These are phyloP conservation scores for Marronus borbonicus DNA, from an alignment of 2,888 invertebrate species.

Conservation along the genomic window DNA sequence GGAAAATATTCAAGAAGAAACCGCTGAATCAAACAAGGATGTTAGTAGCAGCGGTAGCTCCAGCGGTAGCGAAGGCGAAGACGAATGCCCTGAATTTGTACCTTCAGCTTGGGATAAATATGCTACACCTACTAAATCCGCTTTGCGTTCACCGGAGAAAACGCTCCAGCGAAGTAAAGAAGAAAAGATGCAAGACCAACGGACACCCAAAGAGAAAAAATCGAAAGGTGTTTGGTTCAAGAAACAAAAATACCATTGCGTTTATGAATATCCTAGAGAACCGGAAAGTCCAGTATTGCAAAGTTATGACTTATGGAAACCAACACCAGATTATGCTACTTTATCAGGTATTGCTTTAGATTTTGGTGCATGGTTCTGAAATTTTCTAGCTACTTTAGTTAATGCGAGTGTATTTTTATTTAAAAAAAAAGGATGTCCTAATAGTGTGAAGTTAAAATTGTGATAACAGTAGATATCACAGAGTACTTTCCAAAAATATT, in stretches of 20 bases:
- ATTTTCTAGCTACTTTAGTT: too few relatives aligned
- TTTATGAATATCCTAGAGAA: slow-evolving; percentile 88
- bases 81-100: slow-evolving; percentile 80
- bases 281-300: slow-evolving; percentile 70
- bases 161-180: slow-evolving; percentile 60
- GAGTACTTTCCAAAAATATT: too few relatives aligned
- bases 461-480: too few relatives aligned
- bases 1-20: slow-evolving; percentile 64
- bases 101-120: slow-evolving; percentile 88
- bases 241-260: slow-evolving; percentile 87
- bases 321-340: slow-evolving; percentile 66
- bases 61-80: slow-evolving; percentile 74
- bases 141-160: slow-evolving; percentile 77
- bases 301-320: slow-evolving; percentile 68
- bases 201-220: slow-evolving; percentile 60
- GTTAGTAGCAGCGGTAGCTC: slow-evolving; percentile 55
- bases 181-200: slow-evolving; percentile 35
- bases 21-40: slow-evolving; percentile 33
- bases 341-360: slow-evolving; percentile 70
- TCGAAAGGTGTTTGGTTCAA: slow-evolving; percentile 81
- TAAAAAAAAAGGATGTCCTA: too few relatives aligned
- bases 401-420: too few relatives aligned
- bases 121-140: slow-evolving; percentile 83
- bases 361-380: neutral
- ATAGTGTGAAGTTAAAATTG: too few relatives aligned